These are phyloP conservation scores for Caranx melampygus DNA, from an alignment of 2,113 vertebrate species.

Conservation along the genomic window DNA sequence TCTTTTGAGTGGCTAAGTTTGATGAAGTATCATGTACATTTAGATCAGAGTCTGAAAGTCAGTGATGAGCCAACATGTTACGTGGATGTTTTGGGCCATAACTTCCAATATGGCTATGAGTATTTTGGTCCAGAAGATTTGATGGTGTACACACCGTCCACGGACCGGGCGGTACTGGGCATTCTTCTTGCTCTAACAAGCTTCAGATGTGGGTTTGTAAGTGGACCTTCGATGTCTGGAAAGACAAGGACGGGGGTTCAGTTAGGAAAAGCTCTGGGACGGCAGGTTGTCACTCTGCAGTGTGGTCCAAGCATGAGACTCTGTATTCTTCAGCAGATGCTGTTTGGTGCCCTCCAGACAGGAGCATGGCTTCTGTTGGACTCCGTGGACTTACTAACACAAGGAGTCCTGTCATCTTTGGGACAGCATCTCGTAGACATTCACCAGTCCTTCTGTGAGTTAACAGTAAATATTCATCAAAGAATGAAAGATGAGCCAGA, in stretches of 20 bases:
- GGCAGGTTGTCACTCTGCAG: slow-evolving; percentile 80
- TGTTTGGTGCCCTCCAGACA: slow-evolving; percentile 85
- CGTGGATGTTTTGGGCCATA: slow-evolving; percentile 83
- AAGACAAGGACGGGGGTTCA: slow-evolving; percentile 77
- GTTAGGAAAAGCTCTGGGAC: slow-evolving; percentile 84
- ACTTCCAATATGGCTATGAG: slow-evolving; percentile 85
- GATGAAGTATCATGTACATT: slow-evolving; percentile 84
- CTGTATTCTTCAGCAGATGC: slow-evolving; percentile 77
- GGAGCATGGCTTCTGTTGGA: slow-evolving; percentile 88
- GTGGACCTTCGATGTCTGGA: slow-evolving; percentile 82
- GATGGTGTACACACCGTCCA: slow-evolving; percentile 79
- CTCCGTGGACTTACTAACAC: slow-evolving; percentile 77
- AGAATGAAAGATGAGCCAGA: slow-evolving; percentile 12
- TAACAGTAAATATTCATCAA: slow-evolving; percentile 48
- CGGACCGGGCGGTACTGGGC: slow-evolving; percentile 83
- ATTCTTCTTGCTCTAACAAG: slow-evolving; percentile 85
- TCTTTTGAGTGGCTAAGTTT: slow-evolving; percentile 89
- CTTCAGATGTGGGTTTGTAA: slow-evolving; percentile 83
- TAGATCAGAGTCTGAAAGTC: slow-evolving; percentile 21
- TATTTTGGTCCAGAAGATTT: slow-evolving; percentile 84
- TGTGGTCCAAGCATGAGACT: slow-evolving; percentile 75
- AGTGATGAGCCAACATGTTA: slow-evolving; percentile 64
- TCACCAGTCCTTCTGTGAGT: slow-evolving; percentile 68
- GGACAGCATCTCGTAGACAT: slow-evolving; percentile 84
- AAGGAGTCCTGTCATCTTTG: slow-evolving; percentile 78